Evolutionary conservation across 2,797 vertebrate species (phyloP).

Genomic region (Phrynocephalus vlangalii): DNA sequence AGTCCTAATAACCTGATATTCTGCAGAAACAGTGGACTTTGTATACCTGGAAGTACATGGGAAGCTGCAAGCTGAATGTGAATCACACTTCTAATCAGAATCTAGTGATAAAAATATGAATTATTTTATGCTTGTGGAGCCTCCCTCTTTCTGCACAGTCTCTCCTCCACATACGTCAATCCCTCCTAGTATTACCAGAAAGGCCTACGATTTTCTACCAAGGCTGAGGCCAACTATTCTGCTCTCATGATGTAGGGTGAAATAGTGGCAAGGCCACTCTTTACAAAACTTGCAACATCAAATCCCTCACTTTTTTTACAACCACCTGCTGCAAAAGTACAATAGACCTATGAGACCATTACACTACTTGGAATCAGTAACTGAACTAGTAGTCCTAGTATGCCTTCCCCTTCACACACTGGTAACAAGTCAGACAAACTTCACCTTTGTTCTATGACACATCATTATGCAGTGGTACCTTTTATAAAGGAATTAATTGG

Average conservation of each 20-base stretch:
- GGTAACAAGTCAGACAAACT: not conserved
- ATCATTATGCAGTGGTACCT: not conserved
- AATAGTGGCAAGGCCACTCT: not conserved
- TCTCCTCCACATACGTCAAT: too few species aligned
- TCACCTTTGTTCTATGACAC: not conserved
- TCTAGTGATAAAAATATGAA: too few species aligned
- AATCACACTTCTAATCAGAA: not conserved
- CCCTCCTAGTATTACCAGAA: not conserved
- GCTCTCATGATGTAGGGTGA: not conserved
- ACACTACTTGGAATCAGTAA: not conserved
- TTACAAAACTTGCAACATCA: not conserved
- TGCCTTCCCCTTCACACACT: not conserved
- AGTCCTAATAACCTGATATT: not conserved
- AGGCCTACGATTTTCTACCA: not conserved
- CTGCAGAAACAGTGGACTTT: not conserved
- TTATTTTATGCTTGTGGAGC: not conserved
- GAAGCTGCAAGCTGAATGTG: not conserved
- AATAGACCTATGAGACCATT: not conserved
- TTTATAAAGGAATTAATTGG: too few species aligned
- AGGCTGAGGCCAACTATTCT: not conserved
- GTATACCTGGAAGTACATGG: not conserved
- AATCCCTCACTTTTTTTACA: not conserved
- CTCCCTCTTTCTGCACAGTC: not conserved
- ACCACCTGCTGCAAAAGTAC: not conserved
- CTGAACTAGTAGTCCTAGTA: not conserved